phyloP scores from a whole-genome alignment of 2,797 vertebrate species.

The Myripristis jacobus region DNA sequence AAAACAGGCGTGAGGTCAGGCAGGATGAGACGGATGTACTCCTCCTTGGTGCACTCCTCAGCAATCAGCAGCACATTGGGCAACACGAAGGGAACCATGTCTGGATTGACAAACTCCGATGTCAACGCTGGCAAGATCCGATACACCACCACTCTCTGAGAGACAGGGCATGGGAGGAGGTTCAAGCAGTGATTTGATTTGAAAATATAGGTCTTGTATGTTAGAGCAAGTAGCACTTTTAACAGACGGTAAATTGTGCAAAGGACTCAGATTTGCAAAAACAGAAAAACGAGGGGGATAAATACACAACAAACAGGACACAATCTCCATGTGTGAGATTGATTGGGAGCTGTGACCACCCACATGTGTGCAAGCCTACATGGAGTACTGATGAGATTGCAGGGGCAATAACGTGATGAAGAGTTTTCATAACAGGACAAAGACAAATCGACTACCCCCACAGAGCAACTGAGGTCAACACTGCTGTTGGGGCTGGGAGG shows the following conservation, averaged over 20 bases:
- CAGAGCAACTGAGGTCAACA: no score
- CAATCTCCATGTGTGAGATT: no score
- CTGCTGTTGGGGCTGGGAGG: no score
- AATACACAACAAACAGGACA: no score
- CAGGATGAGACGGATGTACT: conserved; percentile 92
- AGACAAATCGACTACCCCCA: no score
- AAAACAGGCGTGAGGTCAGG: conserved; percentile 97
- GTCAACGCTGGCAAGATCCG: conserved; percentile 93
- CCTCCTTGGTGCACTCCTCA: conserved; percentile 98
- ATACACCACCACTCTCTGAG: conserved; percentile 93
- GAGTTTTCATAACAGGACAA: no score
- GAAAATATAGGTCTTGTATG: not conserved
- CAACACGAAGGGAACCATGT: conserved; percentile 98
- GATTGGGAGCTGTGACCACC: no score
- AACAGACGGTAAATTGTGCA: not conserved
- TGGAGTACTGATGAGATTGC: no score
- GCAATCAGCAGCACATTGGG: conserved; percentile 98
- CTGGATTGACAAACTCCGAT: conserved; percentile 96
- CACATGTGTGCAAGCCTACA: no score
- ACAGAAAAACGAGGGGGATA: not conserved
- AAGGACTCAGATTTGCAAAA: not conserved
- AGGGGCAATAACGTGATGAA: no score
- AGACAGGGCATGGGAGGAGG: not conserved
- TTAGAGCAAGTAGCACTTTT: not conserved
- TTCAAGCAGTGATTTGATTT: not conserved